These are phyloP conservation scores for Agapornis roseicollis DNA, from an alignment of 2,113 vertebrate species.

Conservation along the genomic window DNA sequence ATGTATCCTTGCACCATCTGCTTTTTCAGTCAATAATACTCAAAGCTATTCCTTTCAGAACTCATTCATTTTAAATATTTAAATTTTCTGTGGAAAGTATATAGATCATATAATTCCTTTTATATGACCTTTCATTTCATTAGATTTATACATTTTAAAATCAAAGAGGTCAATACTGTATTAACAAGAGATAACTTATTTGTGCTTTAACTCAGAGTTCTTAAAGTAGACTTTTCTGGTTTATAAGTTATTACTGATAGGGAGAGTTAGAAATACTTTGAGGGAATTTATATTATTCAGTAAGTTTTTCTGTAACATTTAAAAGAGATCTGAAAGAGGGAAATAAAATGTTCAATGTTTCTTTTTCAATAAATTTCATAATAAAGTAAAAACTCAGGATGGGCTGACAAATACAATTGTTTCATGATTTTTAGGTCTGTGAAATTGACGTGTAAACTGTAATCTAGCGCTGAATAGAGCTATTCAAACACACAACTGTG, in stretches of 20 bases:
- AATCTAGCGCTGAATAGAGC: conserved; percentile 16
- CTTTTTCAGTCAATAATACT: conserved; percentile 63
- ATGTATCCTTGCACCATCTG: conserved; percentile 64
- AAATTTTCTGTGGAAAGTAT: background rate
- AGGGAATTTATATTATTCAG: background rate
- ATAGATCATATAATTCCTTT: background rate
- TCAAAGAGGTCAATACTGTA: background rate
- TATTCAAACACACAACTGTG: conserved; percentile 42
- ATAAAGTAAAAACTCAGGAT: conserved; percentile 38
- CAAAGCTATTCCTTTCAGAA: conserved; percentile 54
- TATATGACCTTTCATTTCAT: background rate
- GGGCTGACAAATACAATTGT: conserved; percentile 52
- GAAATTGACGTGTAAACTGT: conserved; percentile 42
- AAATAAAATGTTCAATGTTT: background rate
- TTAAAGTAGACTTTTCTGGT: background rate
- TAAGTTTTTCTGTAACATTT: background rate
- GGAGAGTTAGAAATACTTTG: background rate
- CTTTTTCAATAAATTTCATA: conserved; percentile 27
- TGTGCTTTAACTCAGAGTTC: background rate
- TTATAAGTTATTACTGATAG: background rate
- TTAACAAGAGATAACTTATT: background rate
- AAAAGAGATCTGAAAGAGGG: background rate
- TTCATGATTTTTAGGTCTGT: background rate
- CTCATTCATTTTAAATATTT: conserved; percentile 43
- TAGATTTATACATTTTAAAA: conserved; percentile 1